Evolutionary conservation across 2,888 invertebrate species (phyloP).

Genomic region (Synergus gifuensis): DNA sequence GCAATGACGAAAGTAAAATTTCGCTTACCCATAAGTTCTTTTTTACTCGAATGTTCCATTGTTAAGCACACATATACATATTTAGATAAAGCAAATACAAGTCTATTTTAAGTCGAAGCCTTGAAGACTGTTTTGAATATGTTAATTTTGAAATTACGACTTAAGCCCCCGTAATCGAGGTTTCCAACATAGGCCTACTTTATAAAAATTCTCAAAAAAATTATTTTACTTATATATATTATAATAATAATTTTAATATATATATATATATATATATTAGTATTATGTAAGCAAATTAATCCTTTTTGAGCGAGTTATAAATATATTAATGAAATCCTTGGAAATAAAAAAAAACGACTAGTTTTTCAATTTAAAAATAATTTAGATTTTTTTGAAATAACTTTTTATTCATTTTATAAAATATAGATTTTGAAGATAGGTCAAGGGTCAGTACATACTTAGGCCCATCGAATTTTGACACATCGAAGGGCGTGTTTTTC

Average conservation of each 20-base stretch:
- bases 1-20: background rate
- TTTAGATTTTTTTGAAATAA: too few relatives aligned
- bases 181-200: background rate
- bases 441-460: background rate
- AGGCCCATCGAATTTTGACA: conserved; percentile 23
- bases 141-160: conserved; percentile 4
- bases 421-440: background rate
- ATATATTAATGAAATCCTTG: too few relatives aligned
- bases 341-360: too few relatives aligned
- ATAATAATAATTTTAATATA: too few relatives aligned
- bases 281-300: too few relatives aligned
- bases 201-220: background rate
- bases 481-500: conserved; percentile 40
- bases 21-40: background rate
- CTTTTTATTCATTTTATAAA: too few relatives aligned
- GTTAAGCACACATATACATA: conserved; percentile 17
- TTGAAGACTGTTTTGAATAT: conserved; percentile 23
- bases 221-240: background rate
- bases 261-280: background rate
- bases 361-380: too few relatives aligned
- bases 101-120: conserved; percentile 23
- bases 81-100: background rate
- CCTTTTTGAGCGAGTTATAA: too few relatives aligned
- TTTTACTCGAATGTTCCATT: background rate
- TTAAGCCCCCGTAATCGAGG: background rate